Evolutionary conservation across 2,797 vertebrate species (phyloP).

Genomic region (Avahi laniger): DNA sequence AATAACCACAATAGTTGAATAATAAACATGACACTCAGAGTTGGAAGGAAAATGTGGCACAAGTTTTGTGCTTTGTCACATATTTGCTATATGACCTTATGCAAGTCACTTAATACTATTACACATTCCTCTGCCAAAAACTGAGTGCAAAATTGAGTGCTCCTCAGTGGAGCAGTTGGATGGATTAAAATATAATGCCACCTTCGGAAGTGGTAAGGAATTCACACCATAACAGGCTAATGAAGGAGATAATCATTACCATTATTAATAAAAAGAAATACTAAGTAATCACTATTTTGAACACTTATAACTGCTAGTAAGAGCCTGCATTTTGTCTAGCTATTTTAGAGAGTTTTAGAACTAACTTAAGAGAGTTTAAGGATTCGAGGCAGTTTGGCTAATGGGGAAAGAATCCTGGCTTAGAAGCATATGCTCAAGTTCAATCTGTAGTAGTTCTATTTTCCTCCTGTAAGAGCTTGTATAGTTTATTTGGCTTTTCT

Average conservation of each 20-base stretch:
- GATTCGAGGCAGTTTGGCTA: background rate
- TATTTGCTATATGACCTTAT: background rate
- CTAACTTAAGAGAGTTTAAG: background rate
- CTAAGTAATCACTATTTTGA: background rate
- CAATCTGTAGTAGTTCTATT: background rate
- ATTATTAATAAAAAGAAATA: background rate
- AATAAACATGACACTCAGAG: background rate
- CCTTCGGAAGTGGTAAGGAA: background rate
- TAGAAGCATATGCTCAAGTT: background rate
- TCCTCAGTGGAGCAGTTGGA: background rate
- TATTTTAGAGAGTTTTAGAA: background rate
- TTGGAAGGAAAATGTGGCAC: background rate
- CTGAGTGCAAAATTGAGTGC: background rate
- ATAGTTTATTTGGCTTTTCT: background rate
- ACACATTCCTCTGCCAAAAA: background rate
- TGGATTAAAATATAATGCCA: background rate
- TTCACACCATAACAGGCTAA: background rate
- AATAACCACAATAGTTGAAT: background rate
- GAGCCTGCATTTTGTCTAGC: background rate
- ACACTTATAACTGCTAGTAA: background rate
- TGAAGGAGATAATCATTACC: background rate
- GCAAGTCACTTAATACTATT: background rate
- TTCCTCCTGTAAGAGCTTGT: background rate
- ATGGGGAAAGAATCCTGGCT: background rate
- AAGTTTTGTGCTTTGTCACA: background rate